phyloP scores from a whole-genome alignment of 2,888 invertebrate species.

The Mesodorylaimus sp. region DNA sequence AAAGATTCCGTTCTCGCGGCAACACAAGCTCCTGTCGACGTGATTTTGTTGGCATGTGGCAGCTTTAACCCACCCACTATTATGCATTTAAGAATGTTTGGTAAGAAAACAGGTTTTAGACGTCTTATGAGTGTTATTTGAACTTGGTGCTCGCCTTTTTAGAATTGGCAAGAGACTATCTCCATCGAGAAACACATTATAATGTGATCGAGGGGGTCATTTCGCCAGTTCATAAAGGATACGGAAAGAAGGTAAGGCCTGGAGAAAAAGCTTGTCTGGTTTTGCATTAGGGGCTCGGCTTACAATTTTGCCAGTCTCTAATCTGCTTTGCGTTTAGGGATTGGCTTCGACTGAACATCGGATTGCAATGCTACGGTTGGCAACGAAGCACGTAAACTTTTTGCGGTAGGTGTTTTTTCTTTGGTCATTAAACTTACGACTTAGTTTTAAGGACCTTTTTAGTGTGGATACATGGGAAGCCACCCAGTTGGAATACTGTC shows the following conservation, averaged over 20 bases:
- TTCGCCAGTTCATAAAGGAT: constrained; percentile 81
- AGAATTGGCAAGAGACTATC: constrained; percentile 77
- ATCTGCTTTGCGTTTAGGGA: too few relatives aligned
- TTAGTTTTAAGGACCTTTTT: too few relatives aligned
- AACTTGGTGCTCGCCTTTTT: too few relatives aligned
- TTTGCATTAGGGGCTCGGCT: too few relatives aligned
- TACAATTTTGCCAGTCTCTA: too few relatives aligned
- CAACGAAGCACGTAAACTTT: not conserved
- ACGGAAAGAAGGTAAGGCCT: constrained; percentile 51
- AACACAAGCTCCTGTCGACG: too few relatives aligned
- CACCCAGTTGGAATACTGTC: constrained; percentile 57
- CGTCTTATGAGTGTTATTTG: too few relatives aligned
- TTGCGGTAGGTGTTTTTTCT: not conserved
- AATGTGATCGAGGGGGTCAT: constrained; percentile 76
- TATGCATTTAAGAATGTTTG: constrained; percentile 91
- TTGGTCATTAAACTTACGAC: too few relatives aligned
- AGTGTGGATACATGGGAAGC: constrained; percentile 35
- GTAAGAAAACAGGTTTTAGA: constrained; percentile 53
- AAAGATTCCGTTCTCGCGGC: too few relatives aligned
- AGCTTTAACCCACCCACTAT: constrained; percentile 89
- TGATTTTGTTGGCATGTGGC: constrained; percentile 73
- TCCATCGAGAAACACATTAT: constrained; percentile 46
- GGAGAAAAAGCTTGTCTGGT: too few relatives aligned
- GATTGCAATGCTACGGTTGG: constrained; percentile 1
- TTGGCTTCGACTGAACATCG: constrained; percentile 1